Evolutionary conservation across 2,113 vertebrate species (phyloP), one percentile per base, ranked within the genome.

Genomic region (Psilopsiagon aymara): DNA sequence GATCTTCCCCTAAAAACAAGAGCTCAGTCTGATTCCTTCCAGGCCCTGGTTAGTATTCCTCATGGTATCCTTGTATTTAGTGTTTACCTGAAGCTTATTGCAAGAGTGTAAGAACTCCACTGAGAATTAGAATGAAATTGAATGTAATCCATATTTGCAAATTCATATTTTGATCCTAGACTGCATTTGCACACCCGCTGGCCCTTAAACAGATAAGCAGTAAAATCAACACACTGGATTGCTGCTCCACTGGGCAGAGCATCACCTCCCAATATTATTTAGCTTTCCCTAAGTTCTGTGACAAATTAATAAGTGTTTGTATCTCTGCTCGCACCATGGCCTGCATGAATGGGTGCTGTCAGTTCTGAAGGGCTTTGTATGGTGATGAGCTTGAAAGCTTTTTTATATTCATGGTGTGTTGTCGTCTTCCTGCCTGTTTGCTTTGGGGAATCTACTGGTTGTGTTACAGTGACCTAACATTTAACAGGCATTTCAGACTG

Each of bases 121-220:
- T 11, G 82, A 88, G 96, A 95, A 71, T 94, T 53, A 57, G 77
- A 92, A 41, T 35, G 25, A 77, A 88, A 68, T 33, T 88, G 94
- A 76, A 83, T 35, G 43, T 82, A 80, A 94, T 80, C 88, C 81
- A 39, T 60, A 78, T 95, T 96, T 95, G 92, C 91, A 96, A 81
- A 96, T 64, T 86, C 88, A 23, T 49, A 21, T 94, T 95, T 89
- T 82, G 95, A 96, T 90, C 82, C 81, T 25, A n/a, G 68, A 12
- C 67, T 78, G 75, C 74, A 20, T 86, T 95, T 51, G 55, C 78
- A 67, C 53, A 74, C 78, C 75, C 59, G 2, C 90, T 73, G 39
- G 92, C 81, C 92, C 93, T 90, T 68, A 39, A 59, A 59, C 19
- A 52, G 94, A 82, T 91, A 88, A 95, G 84, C 93, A 68, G 17